A percentile compares a stretch with the other conserved stretches of the same genome.
Evolutionary conservation across 2,888 invertebrate genomes (phyloP).

Genomic region (Mesoligia furuncula): DNA sequence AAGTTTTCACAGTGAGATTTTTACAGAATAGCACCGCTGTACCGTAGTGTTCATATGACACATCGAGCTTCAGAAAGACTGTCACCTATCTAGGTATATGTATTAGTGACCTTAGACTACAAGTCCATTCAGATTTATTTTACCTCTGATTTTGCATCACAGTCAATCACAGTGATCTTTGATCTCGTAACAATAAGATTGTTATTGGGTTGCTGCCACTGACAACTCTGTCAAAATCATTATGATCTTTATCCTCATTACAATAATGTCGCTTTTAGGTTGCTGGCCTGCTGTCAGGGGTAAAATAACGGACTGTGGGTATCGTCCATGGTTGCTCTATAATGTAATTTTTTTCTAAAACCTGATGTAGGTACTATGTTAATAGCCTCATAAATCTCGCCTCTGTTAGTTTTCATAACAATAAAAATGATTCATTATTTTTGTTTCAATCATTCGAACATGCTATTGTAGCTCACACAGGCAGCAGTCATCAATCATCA

Average conservation of each 20-base stretch:
- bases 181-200: too few relatives aligned
- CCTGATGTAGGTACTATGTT: background rate
- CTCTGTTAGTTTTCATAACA: background rate
- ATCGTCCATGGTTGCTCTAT: background rate
- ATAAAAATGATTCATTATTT: constrained; percentile 1
- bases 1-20: too few relatives aligned
- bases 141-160: background rate
- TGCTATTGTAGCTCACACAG: background rate
- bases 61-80: background rate
- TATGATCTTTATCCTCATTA: background rate
- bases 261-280: background rate
- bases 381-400: too few relatives aligned
- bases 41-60: background rate
- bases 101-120: too few relatives aligned
- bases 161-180: background rate
- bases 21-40: too few relatives aligned
- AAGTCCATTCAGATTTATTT: too few relatives aligned
- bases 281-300: background rate
- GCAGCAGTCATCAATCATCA: constrained; percentile 43
- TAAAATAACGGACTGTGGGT: background rate
- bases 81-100: background rate
- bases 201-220: too few relatives aligned
- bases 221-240: too few relatives aligned
- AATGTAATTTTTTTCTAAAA: background rate
- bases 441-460: constrained; percentile 20